These are phyloP conservation scores for Peromyscus leucopus DNA, from an alignment of 2,113 vertebrate species.

Conservation along the genomic window DNA sequence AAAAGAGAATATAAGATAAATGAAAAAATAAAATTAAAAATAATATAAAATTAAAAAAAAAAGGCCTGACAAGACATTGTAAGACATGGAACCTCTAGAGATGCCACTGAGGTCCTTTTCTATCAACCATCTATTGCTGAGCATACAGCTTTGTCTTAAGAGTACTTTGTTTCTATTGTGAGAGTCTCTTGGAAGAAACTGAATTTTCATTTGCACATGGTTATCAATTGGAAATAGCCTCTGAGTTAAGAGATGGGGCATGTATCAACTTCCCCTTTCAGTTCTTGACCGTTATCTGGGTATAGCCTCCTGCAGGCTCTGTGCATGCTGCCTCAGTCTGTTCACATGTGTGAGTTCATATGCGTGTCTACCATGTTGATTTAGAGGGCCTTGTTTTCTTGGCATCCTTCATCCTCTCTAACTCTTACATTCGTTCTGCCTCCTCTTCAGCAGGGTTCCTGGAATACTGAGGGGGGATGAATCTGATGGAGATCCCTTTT, in stretches of 20 bases:
- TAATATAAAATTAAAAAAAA: neutral
- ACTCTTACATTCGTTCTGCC: neutral
- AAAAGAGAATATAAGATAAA: neutral
- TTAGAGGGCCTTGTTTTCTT: neutral
- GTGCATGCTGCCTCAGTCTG: neutral
- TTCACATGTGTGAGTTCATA: too few species aligned
- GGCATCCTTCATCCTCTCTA: neutral
- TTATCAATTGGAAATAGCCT: neutral
- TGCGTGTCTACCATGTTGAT: neutral
- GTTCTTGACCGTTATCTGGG: neutral
- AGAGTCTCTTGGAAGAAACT: neutral
- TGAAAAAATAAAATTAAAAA: neutral
- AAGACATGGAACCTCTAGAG: neutral
- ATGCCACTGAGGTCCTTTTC: neutral
- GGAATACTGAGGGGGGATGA: neutral
- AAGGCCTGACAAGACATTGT: neutral
- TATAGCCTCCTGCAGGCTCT: neutral
- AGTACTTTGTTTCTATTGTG: neutral
- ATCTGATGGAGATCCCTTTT: neutral
- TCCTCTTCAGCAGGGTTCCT: neutral
- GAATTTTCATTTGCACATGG: neutral
- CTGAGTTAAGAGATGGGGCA: neutral
- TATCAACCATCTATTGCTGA: neutral
- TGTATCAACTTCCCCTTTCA: neutral
- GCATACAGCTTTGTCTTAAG: neutral